Evolutionary conservation across 2,888 invertebrate species (phyloP), one percentile per base, ranked within the genome.

Genomic region (Acanthosepion lycidas): DNA sequence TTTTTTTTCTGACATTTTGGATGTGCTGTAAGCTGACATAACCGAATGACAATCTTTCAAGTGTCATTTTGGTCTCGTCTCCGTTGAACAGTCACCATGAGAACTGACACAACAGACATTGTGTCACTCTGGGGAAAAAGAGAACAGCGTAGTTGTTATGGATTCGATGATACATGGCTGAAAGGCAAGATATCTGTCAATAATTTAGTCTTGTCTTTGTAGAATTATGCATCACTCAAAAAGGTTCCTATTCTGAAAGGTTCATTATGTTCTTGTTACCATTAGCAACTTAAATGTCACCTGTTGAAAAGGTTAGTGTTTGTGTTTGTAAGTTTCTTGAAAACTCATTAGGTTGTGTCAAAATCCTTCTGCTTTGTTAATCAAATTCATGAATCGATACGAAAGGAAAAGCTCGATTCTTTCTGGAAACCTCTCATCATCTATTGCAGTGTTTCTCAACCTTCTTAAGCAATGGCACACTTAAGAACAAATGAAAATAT

Each of bases 281-380:
- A 78, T 15, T 78, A n/a, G 78, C 78, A 33, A 78, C n/a, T 33
- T n/a, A 78, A 78, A 78, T 78, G 78, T 78, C 78, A 78, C 33
- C n/a, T 78, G 78, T 78, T 78, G 78, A 78, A 78, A 78, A 78
- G 78, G 78, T 78, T 78, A 78, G 78, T 78, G 78, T 78, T 78
- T 78, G 78, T n/a, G n/a, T 78, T 33, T 78, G n/a, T 33, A 78
- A 33, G n/a, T 33, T 78, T 78, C 78, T 78, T 78, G n/a, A 78
- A 33, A 78, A 78, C 78, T 78, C 78, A 78, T 78, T 78, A n/a
- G 78, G n/a, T 78, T 78, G n/a, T n/a, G 78, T 78, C n/a, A 78
- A 78, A 78, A 78, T n/a, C 78, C 15, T 78, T 78, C 78, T 78
- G 78, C 78, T 18, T 78, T 78, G 78, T 78, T 78, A 78, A 78